phyloP scores from a whole-genome alignment of 2,113 vertebrate genomes.

The zebrafish (Danio rerio) region GRCz12tu NC_133177.1:31801001-31801500 shows the following conservation, averaged over 20 bases:
- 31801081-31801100: not conserved
- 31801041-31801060: too few relatives aligned
- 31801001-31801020: too few relatives aligned
- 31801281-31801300: not conserved
- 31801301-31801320: slow-evolving; percentile 26
- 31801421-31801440: not conserved
- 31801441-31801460: not conserved
- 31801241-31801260: slow-evolving; percentile 18
- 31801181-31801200: not conserved
- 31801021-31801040: too few relatives aligned
- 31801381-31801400: not conserved
- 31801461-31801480: not conserved
- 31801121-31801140: not conserved
- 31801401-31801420: not conserved
- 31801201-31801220: slow-evolving; percentile 8
- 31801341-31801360: not conserved
- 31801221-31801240: slow-evolving; percentile 20
- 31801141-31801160: not conserved
- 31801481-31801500: not conserved
- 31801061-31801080: not conserved
- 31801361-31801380: slow-evolving; percentile 22
- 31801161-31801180: not conserved
- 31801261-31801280: not conserved
- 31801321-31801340: not conserved
- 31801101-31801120: slow-evolving; percentile 38